These are phyloP conservation scores for Serilophus lunatus DNA, from an alignment of 2,113 vertebrate genomes.

Conservation along the genomic window DNA sequence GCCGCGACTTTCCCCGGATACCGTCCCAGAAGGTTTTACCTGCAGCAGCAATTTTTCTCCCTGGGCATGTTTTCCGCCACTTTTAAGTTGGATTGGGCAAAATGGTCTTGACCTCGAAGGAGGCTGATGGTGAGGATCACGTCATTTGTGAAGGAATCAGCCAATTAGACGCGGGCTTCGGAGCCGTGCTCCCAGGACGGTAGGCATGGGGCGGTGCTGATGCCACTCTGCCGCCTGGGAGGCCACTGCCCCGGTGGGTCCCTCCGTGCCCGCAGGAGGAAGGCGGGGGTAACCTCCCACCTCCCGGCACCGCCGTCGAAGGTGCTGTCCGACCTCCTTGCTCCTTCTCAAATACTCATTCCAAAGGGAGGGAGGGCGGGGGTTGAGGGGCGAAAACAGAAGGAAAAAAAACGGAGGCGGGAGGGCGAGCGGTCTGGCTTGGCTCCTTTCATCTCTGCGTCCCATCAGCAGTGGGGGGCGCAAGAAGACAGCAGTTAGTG, in stretches of 20 bases:
- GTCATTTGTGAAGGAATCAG: neutral
- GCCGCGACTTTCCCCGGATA: neutral
- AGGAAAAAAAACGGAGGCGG: neutral
- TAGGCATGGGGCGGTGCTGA: neutral
- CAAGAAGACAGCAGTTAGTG: constrained; percentile 79
- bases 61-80: neutral
- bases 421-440: neutral
- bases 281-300: neutral
- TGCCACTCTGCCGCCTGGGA: neutral
- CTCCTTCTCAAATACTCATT: neutral
- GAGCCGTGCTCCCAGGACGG: neutral
- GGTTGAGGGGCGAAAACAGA: too few relatives aligned
- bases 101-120: neutral
- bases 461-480: constrained; percentile 79
- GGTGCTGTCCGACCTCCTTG: neutral
- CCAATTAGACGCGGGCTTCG: neutral
- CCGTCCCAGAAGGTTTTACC: neutral
- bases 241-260: neutral
- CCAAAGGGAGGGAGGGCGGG: too few relatives aligned
- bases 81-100: neutral
- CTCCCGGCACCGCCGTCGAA: neutral
- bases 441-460: constrained; percentile 70
- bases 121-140: neutral
- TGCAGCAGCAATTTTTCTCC: neutral
- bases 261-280: neutral